These are phyloP conservation scores for Anableps anableps DNA, from an alignment of 2,797 vertebrate genomes.

Conservation along the genomic window DNA sequence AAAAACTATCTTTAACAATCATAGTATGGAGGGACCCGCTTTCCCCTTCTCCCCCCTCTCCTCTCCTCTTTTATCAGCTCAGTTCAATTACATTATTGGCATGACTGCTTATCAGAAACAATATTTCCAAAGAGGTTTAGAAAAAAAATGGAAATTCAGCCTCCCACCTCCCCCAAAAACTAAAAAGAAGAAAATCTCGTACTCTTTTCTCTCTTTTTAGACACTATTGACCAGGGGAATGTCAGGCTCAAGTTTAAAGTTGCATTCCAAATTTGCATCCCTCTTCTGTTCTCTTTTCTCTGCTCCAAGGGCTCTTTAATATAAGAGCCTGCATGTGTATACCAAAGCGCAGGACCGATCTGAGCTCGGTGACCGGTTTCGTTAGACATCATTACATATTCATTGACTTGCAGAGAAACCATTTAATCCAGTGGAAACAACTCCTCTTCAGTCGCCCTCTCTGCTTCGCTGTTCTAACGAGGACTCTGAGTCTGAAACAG, in stretches of 20 bases:
- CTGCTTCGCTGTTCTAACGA: constrained; percentile 56
- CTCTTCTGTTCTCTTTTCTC: constrained; percentile 53
- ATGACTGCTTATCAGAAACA: constrained; percentile 72
- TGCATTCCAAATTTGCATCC: constrained; percentile 70
- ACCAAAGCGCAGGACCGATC: constrained; percentile 35
- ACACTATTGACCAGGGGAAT: constrained; percentile 62
- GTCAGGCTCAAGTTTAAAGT: constrained; percentile 63
- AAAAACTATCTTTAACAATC: constrained; percentile 89
- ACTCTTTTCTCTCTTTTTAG: constrained; percentile 55
- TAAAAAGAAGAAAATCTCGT: neutral
- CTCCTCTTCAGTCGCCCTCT: constrained; percentile 67
- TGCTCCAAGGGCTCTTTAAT: constrained; percentile 54
- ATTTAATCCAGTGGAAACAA: constrained; percentile 78
- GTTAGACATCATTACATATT: constrained; percentile 81
- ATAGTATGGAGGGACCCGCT: constrained; percentile 73
- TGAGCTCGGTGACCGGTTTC: constrained; percentile 54
- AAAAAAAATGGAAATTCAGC: constrained; percentile 59
- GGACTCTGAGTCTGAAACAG: constrained; percentile 41
- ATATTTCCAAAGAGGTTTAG: constrained; percentile 67
- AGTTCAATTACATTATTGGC: constrained; percentile 73
- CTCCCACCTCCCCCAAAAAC: constrained; percentile 4
- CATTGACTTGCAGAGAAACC: constrained; percentile 78
- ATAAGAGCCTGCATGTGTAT: constrained; percentile 29
- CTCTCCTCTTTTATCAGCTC: constrained; percentile 68
- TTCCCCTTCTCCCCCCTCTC: constrained; percentile 33